Percentiles rank a stretch among this genome's conserved stretches.
Conservation (phyloP, 2,797 vertebrate species). For the Sandelia bainsii region DNA sequence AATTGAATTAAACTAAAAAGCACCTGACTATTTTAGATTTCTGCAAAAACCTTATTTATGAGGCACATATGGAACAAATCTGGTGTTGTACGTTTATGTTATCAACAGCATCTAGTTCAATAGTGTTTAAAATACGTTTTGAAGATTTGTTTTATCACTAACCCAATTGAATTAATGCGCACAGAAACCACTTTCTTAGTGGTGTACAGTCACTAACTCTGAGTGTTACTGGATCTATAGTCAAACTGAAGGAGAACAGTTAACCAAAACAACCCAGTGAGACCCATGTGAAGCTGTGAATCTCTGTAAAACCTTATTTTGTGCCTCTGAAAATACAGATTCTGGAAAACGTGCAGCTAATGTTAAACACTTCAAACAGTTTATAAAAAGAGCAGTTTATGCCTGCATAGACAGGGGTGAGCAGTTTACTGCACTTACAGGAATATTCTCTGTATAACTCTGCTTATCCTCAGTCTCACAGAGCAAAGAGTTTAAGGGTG, state of each 20-base stretch:
- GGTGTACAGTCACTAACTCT: too few relatives aligned
- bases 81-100: too few relatives aligned
- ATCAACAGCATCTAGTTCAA: too few relatives aligned
- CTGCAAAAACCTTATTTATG: too few relatives aligned
- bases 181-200: too few relatives aligned
- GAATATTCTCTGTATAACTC: conserved; percentile 13
- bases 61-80: too few relatives aligned
- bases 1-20: too few relatives aligned
- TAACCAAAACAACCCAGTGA: background rate
- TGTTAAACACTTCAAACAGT: conserved; percentile 41
- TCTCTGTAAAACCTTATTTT: background rate
- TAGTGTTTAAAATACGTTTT: too few relatives aligned
- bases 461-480: background rate
- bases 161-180: too few relatives aligned
- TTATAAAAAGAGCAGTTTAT: conserved; percentile 24
- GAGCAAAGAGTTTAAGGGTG: background rate
- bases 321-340: conserved; percentile 16
- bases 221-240: background rate
- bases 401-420: conserved; percentile 15
- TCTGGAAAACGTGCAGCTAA: conserved; percentile 14
- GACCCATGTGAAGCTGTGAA: background rate
- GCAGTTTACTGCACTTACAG: conserved; percentile 6
- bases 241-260: background rate
- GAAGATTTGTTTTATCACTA: too few relatives aligned
- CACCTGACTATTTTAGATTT: too few relatives aligned